Base-by-base conservation (phyloP, 2,888 invertebrate species). In the Apoda limacodes region DNA sequence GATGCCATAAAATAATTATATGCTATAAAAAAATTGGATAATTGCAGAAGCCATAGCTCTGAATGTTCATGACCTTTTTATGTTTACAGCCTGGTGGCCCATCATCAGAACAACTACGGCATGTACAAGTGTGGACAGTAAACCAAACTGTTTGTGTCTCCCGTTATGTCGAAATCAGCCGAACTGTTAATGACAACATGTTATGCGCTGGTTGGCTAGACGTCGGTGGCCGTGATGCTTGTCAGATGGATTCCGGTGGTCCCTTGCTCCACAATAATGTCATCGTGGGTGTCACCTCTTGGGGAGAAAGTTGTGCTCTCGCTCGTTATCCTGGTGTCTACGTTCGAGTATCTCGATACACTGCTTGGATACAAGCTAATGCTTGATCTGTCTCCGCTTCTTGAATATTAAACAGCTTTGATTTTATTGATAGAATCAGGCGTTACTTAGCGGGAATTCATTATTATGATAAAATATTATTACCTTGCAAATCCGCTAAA, bases 181-280 rank as follows among this genome's bases (percentile, higher is more conserved):
- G 30, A 5, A 28, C 34, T 4, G 20, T 61, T 9, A 56, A 56
- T 4, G 50, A 39, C 30, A 57, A 54, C 42, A 60, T 62, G 60
- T 20, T 60, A 32, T 60, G 59, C 42, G 45, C 55, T 4, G 58
- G 58, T 4, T 60, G 57, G 52, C 45, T 60, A 2, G 56, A 59
- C 24, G 61, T 62, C 4, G 71, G 68, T 5, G 61, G 65, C 9
- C 56, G 69, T 10, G 71, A 64, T 46, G 68, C 66, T 47, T 72
- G 72, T 48, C 48, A 54, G 42, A 63, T 60, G n/a, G 65, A 68
- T 45, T 56, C 56, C 9, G 67, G 67, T 2, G 59, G 64, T 22
- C 65, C 67, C 9, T 55, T 66, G 12, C 48, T 56, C 39, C 64
- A 64, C 42, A 54, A 58, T 24, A 36, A 41, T 22, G 39, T 59